Evolutionary conservation across 1,140 invertebrate species (phyloP).

Genomic region (Paracyclopina nana): DNA sequence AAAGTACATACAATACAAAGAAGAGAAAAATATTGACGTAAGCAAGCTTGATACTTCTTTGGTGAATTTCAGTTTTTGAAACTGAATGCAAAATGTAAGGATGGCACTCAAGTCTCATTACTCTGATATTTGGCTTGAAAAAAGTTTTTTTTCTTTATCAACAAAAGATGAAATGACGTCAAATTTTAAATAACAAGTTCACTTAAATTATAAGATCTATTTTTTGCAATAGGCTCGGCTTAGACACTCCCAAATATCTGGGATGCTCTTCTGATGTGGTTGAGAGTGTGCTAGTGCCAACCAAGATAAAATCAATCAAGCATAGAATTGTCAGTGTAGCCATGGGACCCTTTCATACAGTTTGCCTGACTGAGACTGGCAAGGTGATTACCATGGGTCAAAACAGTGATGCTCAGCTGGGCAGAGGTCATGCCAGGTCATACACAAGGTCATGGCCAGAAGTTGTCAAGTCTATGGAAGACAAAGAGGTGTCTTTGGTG

Average conservation of each 20-base stretch:
- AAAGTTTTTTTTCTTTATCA: too few relatives aligned
- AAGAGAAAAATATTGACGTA: too few relatives aligned
- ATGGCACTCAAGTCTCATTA: too few relatives aligned
- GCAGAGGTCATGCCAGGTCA: slow-evolving; percentile 32
- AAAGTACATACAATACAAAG: too few relatives aligned
- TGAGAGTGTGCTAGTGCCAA: slow-evolving; percentile 29
- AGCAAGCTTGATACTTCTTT: too few relatives aligned
- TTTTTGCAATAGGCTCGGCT: slow-evolving; percentile 10
- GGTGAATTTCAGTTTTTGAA: too few relatives aligned
- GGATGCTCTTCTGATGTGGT: too few relatives aligned
- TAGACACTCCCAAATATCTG: slow-evolving; percentile 15
- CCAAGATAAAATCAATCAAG: slow-evolving; percentile 27
- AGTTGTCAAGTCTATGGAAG: slow-evolving; percentile 20
- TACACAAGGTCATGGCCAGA: not conserved
- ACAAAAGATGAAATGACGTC: too few relatives aligned
- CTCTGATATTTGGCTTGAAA: too few relatives aligned
- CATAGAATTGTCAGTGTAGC: slow-evolving; percentile 21
- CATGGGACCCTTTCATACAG: slow-evolving; percentile 25
- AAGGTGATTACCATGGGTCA: slow-evolving; percentile 40
- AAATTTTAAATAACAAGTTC: slow-evolving; percentile 29
- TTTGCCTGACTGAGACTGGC: slow-evolving; percentile 25
- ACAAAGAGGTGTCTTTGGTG: slow-evolving; percentile 27
- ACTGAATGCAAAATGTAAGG: too few relatives aligned
- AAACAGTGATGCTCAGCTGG: slow-evolving; percentile 39
- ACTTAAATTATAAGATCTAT: slow-evolving; percentile 18